Conservation (phyloP, 2,888 invertebrate genomes). For the Drosophila putrida region DNA sequence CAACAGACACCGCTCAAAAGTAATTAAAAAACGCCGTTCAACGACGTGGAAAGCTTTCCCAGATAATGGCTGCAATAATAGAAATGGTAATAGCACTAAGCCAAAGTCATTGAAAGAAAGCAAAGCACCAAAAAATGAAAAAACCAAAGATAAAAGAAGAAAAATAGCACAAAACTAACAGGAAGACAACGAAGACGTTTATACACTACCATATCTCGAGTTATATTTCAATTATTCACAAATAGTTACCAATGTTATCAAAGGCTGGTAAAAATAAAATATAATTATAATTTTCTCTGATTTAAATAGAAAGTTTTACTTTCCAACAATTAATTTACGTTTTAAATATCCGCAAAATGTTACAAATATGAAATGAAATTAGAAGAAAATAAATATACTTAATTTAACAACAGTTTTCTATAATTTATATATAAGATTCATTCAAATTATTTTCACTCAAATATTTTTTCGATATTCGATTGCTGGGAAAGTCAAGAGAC, state of each 20-base stretch:
- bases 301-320: neutral
- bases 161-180: neutral
- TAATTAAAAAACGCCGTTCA: conserved; percentile 65
- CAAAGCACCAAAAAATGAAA: conserved; percentile 29
- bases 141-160: conserved; percentile 14
- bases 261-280: too few species aligned
- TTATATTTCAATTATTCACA: neutral
- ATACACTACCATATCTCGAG: neutral
- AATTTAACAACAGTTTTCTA: too few species aligned
- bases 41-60: conserved; percentile 61
- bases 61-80: conserved; percentile 69
- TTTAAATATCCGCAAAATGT: neutral
- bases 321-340: neutral
- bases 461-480: neutral
- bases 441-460: neutral
- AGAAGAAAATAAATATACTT: too few species aligned
- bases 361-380: too few species aligned
- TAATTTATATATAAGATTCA: neutral
- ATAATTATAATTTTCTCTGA: neutral
- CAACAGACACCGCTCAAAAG: conserved; percentile 54
- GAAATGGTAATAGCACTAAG: conserved; percentile 64
- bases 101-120: conserved; percentile 45
- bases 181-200: conserved; percentile 1
- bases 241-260: too few species aligned
- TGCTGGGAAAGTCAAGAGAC: conserved; percentile 5